Base-by-base conservation (phyloP, 2,888 invertebrate genomes). In the Nomada fucata region DNA sequence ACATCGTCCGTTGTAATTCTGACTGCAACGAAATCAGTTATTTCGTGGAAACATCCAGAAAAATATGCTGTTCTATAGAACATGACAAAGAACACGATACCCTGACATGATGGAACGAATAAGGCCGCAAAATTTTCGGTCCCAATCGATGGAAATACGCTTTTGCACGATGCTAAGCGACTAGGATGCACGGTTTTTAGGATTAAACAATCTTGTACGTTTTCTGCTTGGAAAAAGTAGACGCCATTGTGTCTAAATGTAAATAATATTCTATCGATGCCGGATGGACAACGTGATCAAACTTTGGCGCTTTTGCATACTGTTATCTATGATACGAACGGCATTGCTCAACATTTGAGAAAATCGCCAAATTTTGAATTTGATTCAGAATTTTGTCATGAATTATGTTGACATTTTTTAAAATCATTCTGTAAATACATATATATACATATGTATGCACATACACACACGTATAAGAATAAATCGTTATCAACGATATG, bases 1-100 rank as follows among this genome's bases (percentile, higher is more conserved):
- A 44, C 61, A 18, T 52, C 72, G 11, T 26, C 64, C 72, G 11
- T 36, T 64, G 55, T 26, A 69, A 76, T 69, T 82, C 47, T 53
- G 29, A 53, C 50, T 29, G 64, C 64, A 50, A 65, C 47, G 60
- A 68, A 76, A 76, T 70, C 23, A 10, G 44, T 20, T 52, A 20
- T 42, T 50, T 81, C 47, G 50, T 69, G 64, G 82, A 82, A 82
- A 76, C 7, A 53, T 82, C 82, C 64, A 82, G 82, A 81, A 81
- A 72, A 47, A 60, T 55, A 44, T 42, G 47, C 9, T 47, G 1
- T n/a, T 20, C 13, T 18, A 9, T 61, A 36, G 11, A 77, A n/a
- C 15, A 13, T 15, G 0, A 42, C 5, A 36, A 60, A 11, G 11
- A 11, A 36, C 18, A 47, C 42, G 53, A 18, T 26, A 53, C 26